Percentiles rank a stretch among this genome's conserved stretches.
phyloP scores from a whole-genome alignment of 2,888 invertebrate genomes.

The Phytoseiulus persimilis region DNA sequence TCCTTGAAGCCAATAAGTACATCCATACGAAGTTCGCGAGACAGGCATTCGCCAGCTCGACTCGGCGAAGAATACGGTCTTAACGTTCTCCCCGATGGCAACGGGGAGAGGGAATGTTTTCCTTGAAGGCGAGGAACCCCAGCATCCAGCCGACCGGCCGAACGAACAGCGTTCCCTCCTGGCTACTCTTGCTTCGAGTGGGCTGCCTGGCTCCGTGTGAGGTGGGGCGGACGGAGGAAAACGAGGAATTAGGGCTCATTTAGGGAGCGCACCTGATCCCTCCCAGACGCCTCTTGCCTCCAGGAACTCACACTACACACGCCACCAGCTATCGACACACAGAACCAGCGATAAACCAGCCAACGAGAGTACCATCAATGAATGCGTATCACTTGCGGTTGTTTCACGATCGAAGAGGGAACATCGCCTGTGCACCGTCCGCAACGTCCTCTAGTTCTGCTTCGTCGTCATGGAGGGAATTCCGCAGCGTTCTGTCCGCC shows the following conservation, averaged over 20 bases:
- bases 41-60: not conserved
- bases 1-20: not conserved
- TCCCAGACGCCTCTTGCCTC: not conserved
- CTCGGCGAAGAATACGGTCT: not conserved
- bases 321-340: not conserved
- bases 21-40: not conserved
- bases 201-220: not conserved
- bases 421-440: not conserved
- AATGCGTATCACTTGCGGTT: not conserved
- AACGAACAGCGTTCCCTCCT: not conserved
- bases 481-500: no score
- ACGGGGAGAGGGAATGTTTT: not conserved
- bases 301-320: not conserved
- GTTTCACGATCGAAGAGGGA: not conserved
- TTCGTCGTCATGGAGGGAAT: no score
- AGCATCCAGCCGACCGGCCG: not conserved
- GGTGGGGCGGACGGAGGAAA: not conserved
- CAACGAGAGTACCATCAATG: not conserved
- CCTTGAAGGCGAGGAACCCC: not conserved
- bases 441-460: not conserved
- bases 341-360: not conserved
- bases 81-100: not conserved
- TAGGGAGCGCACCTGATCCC: constrained; percentile 31
- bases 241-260: constrained; percentile 36
- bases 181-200: not conserved